Evolutionary conservation across 2,797 vertebrate genomes (phyloP).

Genomic region (Parambassis ranga): DNA sequence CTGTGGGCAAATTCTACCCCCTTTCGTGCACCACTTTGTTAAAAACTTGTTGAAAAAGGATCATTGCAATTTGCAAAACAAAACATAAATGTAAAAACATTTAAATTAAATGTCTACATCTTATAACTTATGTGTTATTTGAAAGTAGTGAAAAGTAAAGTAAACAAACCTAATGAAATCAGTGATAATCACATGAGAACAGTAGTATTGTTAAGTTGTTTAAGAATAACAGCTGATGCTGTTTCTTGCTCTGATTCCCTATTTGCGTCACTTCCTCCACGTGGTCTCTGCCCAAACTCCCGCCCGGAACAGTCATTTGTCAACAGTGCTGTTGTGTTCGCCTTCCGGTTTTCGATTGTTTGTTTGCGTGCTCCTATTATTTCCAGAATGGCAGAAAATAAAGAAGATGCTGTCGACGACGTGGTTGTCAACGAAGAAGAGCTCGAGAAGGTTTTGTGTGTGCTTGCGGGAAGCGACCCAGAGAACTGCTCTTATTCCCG

Average conservation of each 20-base stretch:
- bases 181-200: too few relatives aligned
- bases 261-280: slow-evolving; percentile 64
- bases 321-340: slow-evolving; percentile 16
- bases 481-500: slow-evolving; percentile 90
- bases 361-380: background rate
- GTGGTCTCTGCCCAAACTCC: slow-evolving; percentile 61
- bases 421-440: slow-evolving; percentile 80
- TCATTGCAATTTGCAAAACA: too few relatives aligned
- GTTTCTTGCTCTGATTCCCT: background rate
- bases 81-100: too few relatives aligned
- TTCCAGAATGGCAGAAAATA: slow-evolving; percentile 62
- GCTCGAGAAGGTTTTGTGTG: slow-evolving; percentile 84
- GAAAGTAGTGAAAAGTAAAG: too few relatives aligned
- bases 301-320: slow-evolving; percentile 64
- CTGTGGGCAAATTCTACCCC: too few relatives aligned
- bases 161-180: too few relatives aligned
- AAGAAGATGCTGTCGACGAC: slow-evolving; percentile 67
- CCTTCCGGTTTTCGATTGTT: background rate
- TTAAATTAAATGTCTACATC: too few relatives aligned
- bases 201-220: too few relatives aligned
- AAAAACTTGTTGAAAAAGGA: too few relatives aligned
- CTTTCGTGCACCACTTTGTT: too few relatives aligned
- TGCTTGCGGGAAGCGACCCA: slow-evolving; percentile 89
- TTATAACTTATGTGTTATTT: too few relatives aligned
- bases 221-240: too few relatives aligned